Evolutionary conservation across 2,113 vertebrate species (phyloP), one percentile per base, ranked within the genome.

Genomic region (Ammodytes dubius): DNA sequence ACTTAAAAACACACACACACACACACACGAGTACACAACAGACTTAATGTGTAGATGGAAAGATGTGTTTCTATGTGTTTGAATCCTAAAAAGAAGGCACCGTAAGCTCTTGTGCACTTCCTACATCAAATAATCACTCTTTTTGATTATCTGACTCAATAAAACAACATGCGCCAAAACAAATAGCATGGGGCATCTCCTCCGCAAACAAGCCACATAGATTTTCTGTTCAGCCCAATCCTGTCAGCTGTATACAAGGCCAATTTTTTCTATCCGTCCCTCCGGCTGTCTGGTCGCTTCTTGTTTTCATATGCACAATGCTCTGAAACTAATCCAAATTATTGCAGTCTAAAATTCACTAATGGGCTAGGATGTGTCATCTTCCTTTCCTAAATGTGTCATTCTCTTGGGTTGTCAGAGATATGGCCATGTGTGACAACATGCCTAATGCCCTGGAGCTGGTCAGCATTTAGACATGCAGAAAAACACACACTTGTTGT

Each of bases 271-370:
- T 70, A 4, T 71, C 47, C 35, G 54, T 67, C 14, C 70, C 5
- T 61, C 61, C 40, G 3, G 40, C 64, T 73, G 17, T 13, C 14
- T 93, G 93, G 93, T 90, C 90, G 89, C 90, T 90, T 95, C 52
- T 69, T 11, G 96, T 95, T 94, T 40, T 77, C 89, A 95, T 94
- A 93, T 94, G 91, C 88, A 81, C 87, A 95, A 91, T 93, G 81
- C 88, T 70, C 46, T 58, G 74, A 79, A 70, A 94, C 90, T 93
- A 95, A 93, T 89, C 92, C 93, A 96, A 96, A 96, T 96, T 94
- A 96, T 95, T 95, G 95, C 94, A 90, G 87, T 94, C 90, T 96
- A 95, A 95, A 27, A 96, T 96, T 93, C 40, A 87, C 92, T 95
- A 95, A 94, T 95, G 50, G 63, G 67, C 52, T 49, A 42, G 94